Evolutionary conservation across 64 coral and sea anemone species (phyloP), one percentile per base, ranked within the genome.

Genomic region (Astreopora myriophthalma): DNA sequence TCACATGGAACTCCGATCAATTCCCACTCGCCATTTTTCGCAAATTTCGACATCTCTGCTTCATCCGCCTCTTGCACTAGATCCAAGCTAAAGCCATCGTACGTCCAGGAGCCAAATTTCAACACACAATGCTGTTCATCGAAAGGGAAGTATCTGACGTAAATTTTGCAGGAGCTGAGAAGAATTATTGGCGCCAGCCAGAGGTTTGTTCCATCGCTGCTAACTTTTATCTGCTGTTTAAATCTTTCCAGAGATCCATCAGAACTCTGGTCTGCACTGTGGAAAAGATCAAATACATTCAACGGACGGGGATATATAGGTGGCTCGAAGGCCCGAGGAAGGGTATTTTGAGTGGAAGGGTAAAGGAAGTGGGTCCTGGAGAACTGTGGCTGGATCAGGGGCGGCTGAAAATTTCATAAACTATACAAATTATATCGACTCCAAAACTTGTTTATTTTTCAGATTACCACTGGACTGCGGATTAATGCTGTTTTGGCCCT

Each of bases 131-230:
- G 86, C 94, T 95, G 96, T 12, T 95, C 76, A 55, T 99, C 97
- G 31, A 99, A 99, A 22, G 97, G 97, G 67, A 99, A 99, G 31
- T 93, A 99, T 6, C 92, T 76, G 7, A 99, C 93, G 17, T 91
- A 79, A 44, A 99, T 99, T 82, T 95, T 99, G 64, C 97, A 99
- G 27, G 94, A 96, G 57, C 93, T 95, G 5, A 88, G 74, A 48
- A 99, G 78, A 11, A 99, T 99, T 16, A 87, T 94, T 12, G 97
- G 97, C 24, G 97, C 94, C 19, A 99, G 42, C 97, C 97, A 99
- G 82, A 95, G 95, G 48, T 96, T 95, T n/a, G 26, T 81, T 4
- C 97, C 97, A 65, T 95, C 84, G 25, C 55, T 73, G 1, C 27
- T 81, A 22, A 99, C 49, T 39, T 90, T 92, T 17, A 99, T 90